phyloP scores from a whole-genome alignment of 2,113 vertebrate species.

The Paedocypris sp. region DNA sequence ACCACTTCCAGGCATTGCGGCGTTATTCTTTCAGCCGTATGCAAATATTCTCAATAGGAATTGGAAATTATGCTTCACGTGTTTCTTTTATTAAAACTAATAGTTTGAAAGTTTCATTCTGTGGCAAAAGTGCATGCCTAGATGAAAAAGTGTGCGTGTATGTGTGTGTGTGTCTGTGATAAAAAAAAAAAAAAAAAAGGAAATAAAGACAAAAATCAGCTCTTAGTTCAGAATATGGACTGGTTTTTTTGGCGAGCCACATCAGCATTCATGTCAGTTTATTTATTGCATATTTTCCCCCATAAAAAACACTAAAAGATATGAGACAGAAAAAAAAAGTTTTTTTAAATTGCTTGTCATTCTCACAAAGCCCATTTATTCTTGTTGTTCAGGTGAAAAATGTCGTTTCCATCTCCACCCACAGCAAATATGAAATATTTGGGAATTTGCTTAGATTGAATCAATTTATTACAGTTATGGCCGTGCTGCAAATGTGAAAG shows the following conservation, averaged over 20 bases:
- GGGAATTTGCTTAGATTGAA: constrained; percentile 24
- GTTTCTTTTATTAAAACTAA: too few relatives aligned
- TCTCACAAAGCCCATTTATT: constrained; percentile 36
- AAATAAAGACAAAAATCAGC: too few relatives aligned
- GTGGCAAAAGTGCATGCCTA: neutral
- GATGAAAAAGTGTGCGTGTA: neutral
- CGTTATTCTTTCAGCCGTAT: neutral
- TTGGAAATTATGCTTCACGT: neutral
- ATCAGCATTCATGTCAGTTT: neutral
- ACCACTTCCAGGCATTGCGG: neutral
- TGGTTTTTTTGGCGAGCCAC: neutral
- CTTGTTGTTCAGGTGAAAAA: constrained; percentile 24
- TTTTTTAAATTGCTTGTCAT: constrained; percentile 35
- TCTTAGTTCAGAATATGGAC: neutral
- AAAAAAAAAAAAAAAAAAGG: neutral
- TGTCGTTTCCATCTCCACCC: constrained; percentile 14
- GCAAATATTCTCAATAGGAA: neutral
- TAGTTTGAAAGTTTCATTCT: too few relatives aligned
- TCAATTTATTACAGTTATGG: constrained; percentile 38
- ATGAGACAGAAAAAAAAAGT: constrained; percentile 8
- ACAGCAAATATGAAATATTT: constrained; percentile 32
- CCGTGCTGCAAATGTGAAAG: neutral
- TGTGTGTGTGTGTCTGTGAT: neutral
- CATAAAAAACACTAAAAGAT: neutral
- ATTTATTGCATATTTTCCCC: constrained; percentile 6